Evolutionary conservation across 2,888 invertebrate species (phyloP).

Genomic region (Steinernema hermaphroditum): DNA sequence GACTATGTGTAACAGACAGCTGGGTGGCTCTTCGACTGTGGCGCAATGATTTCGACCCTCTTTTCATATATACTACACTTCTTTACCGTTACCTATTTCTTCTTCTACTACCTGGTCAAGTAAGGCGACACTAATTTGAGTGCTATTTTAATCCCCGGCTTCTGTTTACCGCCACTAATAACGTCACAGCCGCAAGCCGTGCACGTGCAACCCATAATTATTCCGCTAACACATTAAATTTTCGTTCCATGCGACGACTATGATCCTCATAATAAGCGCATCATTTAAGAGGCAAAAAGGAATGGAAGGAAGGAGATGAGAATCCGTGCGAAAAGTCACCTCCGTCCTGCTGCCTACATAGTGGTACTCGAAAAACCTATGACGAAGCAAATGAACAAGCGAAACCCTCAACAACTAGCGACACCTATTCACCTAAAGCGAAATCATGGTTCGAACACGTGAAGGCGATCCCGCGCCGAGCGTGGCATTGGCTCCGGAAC

Average conservation of each 20-base stretch:
- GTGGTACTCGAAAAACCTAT: background rate
- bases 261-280: background rate
- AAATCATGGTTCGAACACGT: constrained; percentile 6
- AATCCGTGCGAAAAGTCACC: constrained; percentile 19
- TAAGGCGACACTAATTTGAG: background rate
- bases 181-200: constrained; percentile 1
- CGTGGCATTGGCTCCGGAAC: background rate
- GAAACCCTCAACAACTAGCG: background rate
- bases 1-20: constrained; percentile 31
- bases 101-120: constrained; percentile 27
- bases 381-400: constrained; percentile 10
- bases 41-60: constrained; percentile 25
- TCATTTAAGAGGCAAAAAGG: constrained; percentile 20
- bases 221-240: background rate
- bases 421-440: constrained; percentile 1
- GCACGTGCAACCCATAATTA: constrained; percentile 1
- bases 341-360: constrained; percentile 18
- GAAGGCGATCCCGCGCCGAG: background rate
- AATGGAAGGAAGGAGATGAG: constrained; percentile 10
- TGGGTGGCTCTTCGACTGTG: constrained; percentile 30
- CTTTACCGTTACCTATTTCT: constrained; percentile 12
- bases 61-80: constrained; percentile 14
- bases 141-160: background rate
- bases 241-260: background rate
- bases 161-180: background rate